Evolutionary conservation across 2,797 vertebrate genomes (phyloP).

Genomic region (Lutjanus argentimaculatus): DNA sequence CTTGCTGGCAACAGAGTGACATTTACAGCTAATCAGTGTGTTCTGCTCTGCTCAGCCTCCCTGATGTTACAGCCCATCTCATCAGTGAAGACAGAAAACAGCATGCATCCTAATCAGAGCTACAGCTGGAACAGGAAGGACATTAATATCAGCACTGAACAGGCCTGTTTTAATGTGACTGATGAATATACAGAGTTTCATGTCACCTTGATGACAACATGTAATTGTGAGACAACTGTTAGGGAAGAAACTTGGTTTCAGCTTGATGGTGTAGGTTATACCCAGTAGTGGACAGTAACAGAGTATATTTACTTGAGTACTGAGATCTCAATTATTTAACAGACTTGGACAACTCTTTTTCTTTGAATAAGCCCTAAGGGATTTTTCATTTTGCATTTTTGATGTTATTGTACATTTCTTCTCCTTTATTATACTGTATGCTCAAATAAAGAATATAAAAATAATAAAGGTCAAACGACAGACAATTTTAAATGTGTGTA

Average conservation of each 20-base stretch:
- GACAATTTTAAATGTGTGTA: too few species aligned
- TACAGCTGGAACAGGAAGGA: slow-evolving; percentile 23
- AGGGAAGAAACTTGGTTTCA: neutral
- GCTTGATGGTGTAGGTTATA: neutral
- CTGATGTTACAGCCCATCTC: slow-evolving; percentile 30
- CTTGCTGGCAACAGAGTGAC: slow-evolving; percentile 34
- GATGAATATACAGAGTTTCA: slow-evolving; percentile 23
- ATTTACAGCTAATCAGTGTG: slow-evolving; percentile 56
- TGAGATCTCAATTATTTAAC: too few species aligned
- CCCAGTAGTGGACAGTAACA: too few species aligned
- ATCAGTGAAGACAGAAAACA: slow-evolving; percentile 39
- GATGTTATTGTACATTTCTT: too few species aligned
- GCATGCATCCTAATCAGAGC: slow-evolving; percentile 51
- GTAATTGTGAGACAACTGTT: neutral
- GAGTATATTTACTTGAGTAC: too few species aligned
- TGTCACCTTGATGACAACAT: neutral
- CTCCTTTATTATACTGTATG: too few species aligned
- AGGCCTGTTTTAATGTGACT: slow-evolving; percentile 8
- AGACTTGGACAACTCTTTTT: too few species aligned
- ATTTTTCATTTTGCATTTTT: too few species aligned
- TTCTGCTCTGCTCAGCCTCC: slow-evolving; percentile 12
- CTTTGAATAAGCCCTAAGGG: too few species aligned
- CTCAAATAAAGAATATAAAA: too few species aligned
- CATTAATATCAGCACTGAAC: slow-evolving; percentile 6
- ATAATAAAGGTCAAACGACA: too few species aligned